Conservation (phyloP, 2,888 invertebrate genomes). For the Prenolepis imparis region DNA sequence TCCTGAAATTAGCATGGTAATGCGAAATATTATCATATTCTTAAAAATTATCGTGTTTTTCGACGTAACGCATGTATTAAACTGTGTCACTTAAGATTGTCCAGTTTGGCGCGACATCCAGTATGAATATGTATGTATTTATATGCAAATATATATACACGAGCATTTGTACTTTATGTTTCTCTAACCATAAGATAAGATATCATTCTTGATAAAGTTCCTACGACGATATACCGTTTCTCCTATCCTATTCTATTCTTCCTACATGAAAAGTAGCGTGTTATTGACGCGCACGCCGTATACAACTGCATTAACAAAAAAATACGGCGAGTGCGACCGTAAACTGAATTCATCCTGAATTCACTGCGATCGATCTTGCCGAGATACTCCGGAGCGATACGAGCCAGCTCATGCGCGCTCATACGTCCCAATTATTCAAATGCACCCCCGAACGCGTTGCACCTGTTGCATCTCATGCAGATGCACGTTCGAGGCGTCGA, state of each 20-base stretch:
- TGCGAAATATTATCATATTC: background rate
- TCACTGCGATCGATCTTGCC: slow-evolving; percentile 61
- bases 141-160: background rate
- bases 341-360: slow-evolving; percentile 65
- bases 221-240: slow-evolving; percentile 32
- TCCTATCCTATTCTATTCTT: background rate
- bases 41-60: background rate
- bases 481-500: slow-evolving; percentile 48
- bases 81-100: background rate
- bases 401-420: slow-evolving; percentile 59
- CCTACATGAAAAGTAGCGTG: slow-evolving; percentile 18
- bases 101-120: background rate
- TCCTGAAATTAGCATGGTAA: background rate
- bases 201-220: slow-evolving; percentile 10
- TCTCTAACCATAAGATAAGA: background rate
- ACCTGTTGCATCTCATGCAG: slow-evolving; percentile 78
- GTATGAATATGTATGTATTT: background rate
- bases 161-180: background rate
- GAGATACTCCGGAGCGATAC: slow-evolving; percentile 58
- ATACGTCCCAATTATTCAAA: slow-evolving; percentile 83
- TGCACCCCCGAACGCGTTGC: slow-evolving; percentile 72
- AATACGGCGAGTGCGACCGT: background rate
- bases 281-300: background rate
- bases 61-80: background rate
- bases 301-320: slow-evolving; percentile 19